These are phyloP conservation scores for Spea hammondii DNA, from an alignment of 2,797 vertebrate species.

Conservation along the genomic window DNA sequence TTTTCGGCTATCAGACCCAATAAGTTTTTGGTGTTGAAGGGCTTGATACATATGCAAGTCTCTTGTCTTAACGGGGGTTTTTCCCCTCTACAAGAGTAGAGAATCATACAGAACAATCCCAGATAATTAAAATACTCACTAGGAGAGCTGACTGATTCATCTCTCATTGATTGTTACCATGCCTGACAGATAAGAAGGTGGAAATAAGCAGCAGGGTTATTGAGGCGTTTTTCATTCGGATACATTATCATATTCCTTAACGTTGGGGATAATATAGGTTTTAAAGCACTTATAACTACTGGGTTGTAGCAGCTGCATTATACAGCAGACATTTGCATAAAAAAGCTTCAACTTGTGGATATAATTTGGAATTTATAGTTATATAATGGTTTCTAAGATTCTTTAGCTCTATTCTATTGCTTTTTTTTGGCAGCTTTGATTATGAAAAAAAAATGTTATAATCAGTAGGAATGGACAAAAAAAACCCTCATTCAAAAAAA, in stretches of 20 bases:
- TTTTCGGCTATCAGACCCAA: slow-evolving; percentile 14
- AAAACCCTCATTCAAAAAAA: no score
- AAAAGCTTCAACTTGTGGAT: no score
- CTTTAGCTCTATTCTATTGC: no score
- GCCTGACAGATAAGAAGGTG: slow-evolving; percentile 8
- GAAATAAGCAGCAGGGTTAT: slow-evolving; percentile 18
- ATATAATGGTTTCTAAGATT: no score
- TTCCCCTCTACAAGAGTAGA: background rate
- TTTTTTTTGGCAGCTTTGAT: no score
- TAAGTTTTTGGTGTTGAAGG: slow-evolving; percentile 33
- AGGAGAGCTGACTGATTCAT: slow-evolving; percentile 6
- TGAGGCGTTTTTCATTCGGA: slow-evolving; percentile 24
- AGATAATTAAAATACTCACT: slow-evolving; percentile 38
- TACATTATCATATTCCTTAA: slow-evolving; percentile 15
- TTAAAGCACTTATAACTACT: background rate
- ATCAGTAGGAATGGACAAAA: no score
- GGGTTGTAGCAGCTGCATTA: background rate
- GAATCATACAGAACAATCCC: slow-evolving; percentile 28
- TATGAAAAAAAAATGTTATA: no score
- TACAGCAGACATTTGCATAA: background rate
- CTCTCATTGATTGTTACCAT: slow-evolving; percentile 20
- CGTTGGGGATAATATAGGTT: background rate
- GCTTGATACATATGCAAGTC: slow-evolving; percentile 40
- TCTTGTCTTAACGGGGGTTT: slow-evolving; percentile 8
- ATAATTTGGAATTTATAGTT: no score